phyloP scores from a whole-genome alignment of 2,797 vertebrate genomes.

The Pseudochirops corinnae region DNA sequence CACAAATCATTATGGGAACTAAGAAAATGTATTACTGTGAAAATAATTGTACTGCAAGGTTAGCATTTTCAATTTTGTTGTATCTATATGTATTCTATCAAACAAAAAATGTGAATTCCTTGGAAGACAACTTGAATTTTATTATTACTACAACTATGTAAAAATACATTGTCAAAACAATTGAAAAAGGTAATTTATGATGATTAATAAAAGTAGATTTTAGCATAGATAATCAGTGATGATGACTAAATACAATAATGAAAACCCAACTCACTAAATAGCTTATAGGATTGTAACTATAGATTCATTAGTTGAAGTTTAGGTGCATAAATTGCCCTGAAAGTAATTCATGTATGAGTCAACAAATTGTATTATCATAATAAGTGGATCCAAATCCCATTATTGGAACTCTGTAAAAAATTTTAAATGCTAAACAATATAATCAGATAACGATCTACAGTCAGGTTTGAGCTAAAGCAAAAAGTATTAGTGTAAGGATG shows the following conservation, averaged over 20 bases:
- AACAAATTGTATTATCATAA: slow-evolving; percentile 16
- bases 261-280: slow-evolving; percentile 30
- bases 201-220: rapidly evolving
- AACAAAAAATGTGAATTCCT: neutral
- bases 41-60: neutral
- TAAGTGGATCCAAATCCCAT: neutral
- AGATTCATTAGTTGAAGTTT: slow-evolving; percentile 14
- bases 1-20: neutral
- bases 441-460: neutral
- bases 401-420: neutral
- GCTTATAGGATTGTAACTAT: neutral
- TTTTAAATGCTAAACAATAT: neutral
- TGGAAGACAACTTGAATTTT: neutral
- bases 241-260: neutral
- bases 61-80: neutral
- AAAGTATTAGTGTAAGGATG: neutral
- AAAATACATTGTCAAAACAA: neutral
- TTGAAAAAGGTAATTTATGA: neutral
- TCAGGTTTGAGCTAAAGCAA: neutral
- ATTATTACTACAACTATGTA: neutral
- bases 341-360: neutral
- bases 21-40: neutral
- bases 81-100: neutral
- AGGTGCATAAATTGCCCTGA: slow-evolving; percentile 4
- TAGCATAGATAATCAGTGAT: neutral